These are phyloP conservation scores for Enteromius fasciolatus DNA, from an alignment of 2,797 vertebrate species.

Conservation along the genomic window DNA sequence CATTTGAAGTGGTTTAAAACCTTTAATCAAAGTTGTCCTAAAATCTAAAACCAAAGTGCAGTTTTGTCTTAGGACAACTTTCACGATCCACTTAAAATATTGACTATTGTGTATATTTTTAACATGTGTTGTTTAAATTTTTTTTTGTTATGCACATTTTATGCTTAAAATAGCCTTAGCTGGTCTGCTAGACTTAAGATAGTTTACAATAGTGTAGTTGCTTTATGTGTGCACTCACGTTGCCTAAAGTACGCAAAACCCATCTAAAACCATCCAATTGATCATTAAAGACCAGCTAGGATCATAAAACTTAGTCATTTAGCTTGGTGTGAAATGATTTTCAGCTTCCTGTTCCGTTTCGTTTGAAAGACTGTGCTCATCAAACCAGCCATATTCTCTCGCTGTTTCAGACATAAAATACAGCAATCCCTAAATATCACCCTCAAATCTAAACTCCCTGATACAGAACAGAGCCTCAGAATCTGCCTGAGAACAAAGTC, in stretches of 20 bases:
- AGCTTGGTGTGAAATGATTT: not conserved
- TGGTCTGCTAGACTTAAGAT: not conserved
- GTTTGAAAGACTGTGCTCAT: not conserved
- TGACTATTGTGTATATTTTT: not conserved
- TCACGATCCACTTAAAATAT: too few relatives aligned
- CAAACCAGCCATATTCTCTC: not conserved
- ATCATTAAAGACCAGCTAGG: not conserved
- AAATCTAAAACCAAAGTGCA: too few relatives aligned
- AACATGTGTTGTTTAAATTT: not conserved
- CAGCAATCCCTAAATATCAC: not conserved
- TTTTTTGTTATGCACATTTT: too few relatives aligned
- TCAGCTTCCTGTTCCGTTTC: not conserved
- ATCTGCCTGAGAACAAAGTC: constrained; percentile 26
- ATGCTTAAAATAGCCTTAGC: not conserved
- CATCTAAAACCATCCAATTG: not conserved
- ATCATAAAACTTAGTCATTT: not conserved
- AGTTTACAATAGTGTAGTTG: not conserved
- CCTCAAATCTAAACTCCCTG: not conserved
- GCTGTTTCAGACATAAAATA: not conserved
- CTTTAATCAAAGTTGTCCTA: too few relatives aligned
- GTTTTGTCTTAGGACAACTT: too few relatives aligned
- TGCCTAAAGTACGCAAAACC: not conserved
- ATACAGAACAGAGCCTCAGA: not conserved
- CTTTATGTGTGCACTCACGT: not conserved
- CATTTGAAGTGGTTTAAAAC: too few relatives aligned